These are phyloP conservation scores for Scolopax rusticola DNA, from an alignment of 2,797 vertebrate genomes.

Conservation along the genomic window DNA sequence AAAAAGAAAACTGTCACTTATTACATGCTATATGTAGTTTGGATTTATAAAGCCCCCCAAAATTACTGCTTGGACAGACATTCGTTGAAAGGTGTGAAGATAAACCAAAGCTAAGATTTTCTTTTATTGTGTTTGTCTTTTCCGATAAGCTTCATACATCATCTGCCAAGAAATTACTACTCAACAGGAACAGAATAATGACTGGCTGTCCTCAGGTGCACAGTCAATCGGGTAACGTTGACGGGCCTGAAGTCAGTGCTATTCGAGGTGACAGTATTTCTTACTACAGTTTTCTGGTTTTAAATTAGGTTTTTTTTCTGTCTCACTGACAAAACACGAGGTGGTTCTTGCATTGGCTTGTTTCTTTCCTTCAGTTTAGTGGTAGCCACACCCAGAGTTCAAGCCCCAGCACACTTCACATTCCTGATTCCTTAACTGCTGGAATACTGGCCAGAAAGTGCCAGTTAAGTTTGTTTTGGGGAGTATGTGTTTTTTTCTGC, in stretches of 20 bases:
- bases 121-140: background rate
- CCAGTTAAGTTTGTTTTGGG: background rate
- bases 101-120: background rate
- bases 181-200: background rate
- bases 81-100: background rate
- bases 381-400: conserved; percentile 14
- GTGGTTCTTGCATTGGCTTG: conserved; percentile 12
- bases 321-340: background rate
- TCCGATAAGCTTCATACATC: background rate
- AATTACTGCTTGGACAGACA: background rate
- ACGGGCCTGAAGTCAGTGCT: background rate
- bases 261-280: background rate
- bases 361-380: background rate
- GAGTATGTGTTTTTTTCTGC: background rate
- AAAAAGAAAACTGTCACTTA: background rate
- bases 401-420: background rate
- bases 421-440: background rate
- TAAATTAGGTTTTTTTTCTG: background rate
- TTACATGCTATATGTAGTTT: background rate
- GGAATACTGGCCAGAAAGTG: background rate
- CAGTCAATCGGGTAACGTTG: background rate
- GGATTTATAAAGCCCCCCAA: background rate
- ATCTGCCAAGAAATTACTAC: background rate
- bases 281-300: background rate
- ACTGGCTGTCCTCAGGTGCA: background rate